These are phyloP conservation scores for Tanytarsus gracilentus DNA, from an alignment of 2,888 invertebrate species.

Conservation along the genomic window DNA sequence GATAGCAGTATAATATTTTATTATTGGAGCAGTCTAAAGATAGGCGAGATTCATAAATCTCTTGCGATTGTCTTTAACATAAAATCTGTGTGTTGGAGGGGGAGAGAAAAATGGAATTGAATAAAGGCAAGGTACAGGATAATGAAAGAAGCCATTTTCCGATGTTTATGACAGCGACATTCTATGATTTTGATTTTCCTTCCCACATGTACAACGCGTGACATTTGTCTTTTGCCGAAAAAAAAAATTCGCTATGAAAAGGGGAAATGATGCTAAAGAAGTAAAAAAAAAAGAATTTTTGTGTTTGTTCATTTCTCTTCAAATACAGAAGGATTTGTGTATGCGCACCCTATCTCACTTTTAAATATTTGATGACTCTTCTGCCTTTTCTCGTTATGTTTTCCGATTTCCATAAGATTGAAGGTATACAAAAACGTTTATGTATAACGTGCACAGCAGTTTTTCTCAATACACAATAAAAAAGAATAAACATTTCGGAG, in stretches of 20 bases:
- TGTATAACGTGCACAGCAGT: too few species aligned
- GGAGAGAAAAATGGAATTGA: too few species aligned
- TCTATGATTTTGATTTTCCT: neutral
- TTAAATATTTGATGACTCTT: slow-evolving; percentile 5
- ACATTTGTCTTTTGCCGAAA: neutral
- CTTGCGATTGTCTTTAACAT: too few species aligned
- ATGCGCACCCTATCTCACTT: neutral
- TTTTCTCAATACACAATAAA: too few species aligned
- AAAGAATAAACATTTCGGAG: too few species aligned
- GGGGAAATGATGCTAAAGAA: neutral
- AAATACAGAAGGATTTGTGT: slow-evolving; percentile 1
- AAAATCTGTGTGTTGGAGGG: too few species aligned
- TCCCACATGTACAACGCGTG: neutral
- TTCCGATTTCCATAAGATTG: neutral
- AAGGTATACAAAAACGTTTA: too few species aligned
- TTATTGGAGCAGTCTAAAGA: neutral
- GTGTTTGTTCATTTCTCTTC: slow-evolving; percentile 1
- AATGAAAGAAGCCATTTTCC: neutral
- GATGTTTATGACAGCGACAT: neutral
- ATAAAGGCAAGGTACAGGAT: neutral
- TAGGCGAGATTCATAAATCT: slow-evolving; percentile 24
- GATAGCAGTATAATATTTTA: slow-evolving; percentile 24
- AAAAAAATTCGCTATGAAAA: neutral
- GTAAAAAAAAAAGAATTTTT: neutral
- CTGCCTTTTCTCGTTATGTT: neutral